Evolutionary conservation across 2,797 vertebrate genomes (phyloP).

Genomic region (Sebastes itinus): DNA sequence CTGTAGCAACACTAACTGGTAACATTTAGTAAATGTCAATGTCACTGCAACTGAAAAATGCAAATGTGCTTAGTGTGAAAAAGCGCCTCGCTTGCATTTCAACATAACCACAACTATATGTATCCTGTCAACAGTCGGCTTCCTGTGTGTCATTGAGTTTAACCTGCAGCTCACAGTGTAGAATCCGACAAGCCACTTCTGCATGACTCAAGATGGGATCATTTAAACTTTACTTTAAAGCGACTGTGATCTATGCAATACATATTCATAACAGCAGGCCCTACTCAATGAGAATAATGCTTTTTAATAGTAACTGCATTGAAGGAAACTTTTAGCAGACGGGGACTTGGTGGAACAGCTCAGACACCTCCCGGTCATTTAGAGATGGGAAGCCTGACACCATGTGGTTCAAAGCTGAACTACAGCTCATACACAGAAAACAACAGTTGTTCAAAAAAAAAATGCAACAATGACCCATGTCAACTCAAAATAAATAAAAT

Average conservation of each 20-base stretch:
- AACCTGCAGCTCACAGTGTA: conserved; percentile 6
- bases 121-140: conserved; percentile 80
- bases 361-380: not conserved
- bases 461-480: not conserved
- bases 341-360: not conserved
- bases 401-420: conserved; percentile 50
- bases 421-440: not conserved
- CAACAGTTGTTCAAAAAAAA: not conserved
- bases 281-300: not conserved
- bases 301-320: not conserved
- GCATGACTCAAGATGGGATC: not conserved
- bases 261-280: not conserved
- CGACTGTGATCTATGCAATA: not conserved
- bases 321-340: not conserved
- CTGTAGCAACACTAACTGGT: not conserved
- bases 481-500: not conserved
- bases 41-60: conserved; percentile 54
- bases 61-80: conserved; percentile 63
- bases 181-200: not conserved
- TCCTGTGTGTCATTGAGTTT: conserved; percentile 73
- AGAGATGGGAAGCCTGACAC: conserved; percentile 56
- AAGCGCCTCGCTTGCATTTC: conserved; percentile 44
- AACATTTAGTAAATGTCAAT: conserved; percentile 21
- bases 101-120: conserved; percentile 77
- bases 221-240: not conserved